phyloP scores from a whole-genome alignment of 2,113 vertebrate species.

The Callaeas wilsoni region DNA sequence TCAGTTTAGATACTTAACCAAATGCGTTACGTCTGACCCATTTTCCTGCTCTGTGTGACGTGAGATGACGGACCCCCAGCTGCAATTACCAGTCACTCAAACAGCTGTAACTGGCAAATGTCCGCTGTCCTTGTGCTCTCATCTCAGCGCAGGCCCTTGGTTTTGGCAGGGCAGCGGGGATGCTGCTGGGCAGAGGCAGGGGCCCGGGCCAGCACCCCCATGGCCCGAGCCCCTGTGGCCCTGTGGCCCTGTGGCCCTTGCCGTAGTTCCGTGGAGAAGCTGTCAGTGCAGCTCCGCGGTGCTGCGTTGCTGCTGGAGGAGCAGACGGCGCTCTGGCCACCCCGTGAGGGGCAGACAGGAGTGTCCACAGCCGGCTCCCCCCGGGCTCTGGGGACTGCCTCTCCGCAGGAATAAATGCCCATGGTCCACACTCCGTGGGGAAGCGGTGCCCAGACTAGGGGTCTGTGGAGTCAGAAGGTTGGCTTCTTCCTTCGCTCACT shows the following conservation, averaged over 20 bases:
- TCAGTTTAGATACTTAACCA: slow-evolving; percentile 70
- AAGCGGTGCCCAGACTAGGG: not conserved
- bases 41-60: slow-evolving; percentile 53
- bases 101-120: slow-evolving; percentile 27
- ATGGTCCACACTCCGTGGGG: rapidly evolving
- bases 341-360: not conserved
- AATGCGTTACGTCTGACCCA: slow-evolving; percentile 62
- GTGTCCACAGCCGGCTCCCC: too few species aligned
- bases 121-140: not conserved
- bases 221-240: rapidly evolving
- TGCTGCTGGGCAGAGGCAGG: not conserved
- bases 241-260: not conserved
- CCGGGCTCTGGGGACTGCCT: not conserved
- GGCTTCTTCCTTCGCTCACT: not conserved
- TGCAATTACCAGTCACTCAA: slow-evolving; percentile 40
- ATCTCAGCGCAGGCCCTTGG: not conserved
- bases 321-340: not conserved
- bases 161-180: not conserved
- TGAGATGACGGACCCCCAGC: slow-evolving; percentile 14
- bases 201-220: not conserved
- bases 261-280: rapidly evolving
- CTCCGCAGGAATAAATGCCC: not conserved
- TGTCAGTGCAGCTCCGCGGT: not conserved
- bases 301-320: not conserved
- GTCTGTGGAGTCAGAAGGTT: not conserved